A percentile compares a stretch with the other conserved stretches of the same genome.
Conservation (phyloP, 2,113 vertebrate species). For the Sebastes schlegelii region DNA sequence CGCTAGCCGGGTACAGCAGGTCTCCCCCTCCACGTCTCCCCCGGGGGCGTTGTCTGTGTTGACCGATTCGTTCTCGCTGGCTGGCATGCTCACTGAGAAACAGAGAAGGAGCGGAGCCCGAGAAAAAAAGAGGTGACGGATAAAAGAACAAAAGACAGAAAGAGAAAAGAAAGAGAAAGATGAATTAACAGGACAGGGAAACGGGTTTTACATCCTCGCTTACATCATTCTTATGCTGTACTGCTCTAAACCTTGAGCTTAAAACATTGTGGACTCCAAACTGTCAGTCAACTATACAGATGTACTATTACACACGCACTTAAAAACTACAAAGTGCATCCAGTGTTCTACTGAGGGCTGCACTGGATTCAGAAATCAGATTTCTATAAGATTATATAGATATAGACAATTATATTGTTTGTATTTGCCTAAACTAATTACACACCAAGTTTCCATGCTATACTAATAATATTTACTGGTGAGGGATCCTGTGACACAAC, state of each 20-base stretch:
- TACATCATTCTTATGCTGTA: background rate
- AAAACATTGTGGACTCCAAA: background rate
- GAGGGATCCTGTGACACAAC: conserved; percentile 39
- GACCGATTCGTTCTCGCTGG: conserved; percentile 97
- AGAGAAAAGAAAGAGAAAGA: conserved; percentile 14
- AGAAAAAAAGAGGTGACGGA: conserved; percentile 24
- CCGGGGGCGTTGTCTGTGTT: conserved; percentile 97
- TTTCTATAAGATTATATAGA: background rate
- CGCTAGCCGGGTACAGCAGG: conserved; percentile 95
- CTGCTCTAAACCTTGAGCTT: background rate
- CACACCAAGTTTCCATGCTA: conserved; percentile 19
- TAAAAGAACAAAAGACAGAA: background rate
- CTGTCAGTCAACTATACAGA: background rate
- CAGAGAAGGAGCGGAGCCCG: conserved; percentile 49
- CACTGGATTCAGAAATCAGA: background rate
- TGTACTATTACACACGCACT: background rate
- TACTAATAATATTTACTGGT: conserved; percentile 35
- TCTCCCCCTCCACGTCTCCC: conserved; percentile 95
- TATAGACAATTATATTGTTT: background rate
- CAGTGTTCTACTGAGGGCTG: conserved; percentile 16
- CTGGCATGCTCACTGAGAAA: conserved; percentile 96
- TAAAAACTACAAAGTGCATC: conserved; percentile 8
- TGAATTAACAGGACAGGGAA: conserved; percentile 35
- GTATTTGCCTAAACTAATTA: conserved; percentile 47
- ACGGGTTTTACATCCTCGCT: background rate